phyloP scores from a whole-genome alignment of 2,888 invertebrate species.

The Catocala nupta region DNA sequence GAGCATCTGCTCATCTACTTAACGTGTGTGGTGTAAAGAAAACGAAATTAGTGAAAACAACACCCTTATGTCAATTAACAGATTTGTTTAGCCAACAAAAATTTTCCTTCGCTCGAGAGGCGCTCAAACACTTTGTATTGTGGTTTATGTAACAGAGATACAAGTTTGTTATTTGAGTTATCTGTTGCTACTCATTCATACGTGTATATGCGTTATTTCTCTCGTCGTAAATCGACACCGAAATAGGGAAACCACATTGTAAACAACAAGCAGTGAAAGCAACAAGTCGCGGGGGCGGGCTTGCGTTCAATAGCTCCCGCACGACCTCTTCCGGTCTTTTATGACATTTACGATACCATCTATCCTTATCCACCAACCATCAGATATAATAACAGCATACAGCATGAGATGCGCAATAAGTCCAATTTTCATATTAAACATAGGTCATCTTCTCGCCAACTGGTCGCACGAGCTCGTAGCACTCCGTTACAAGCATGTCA shows the following conservation, averaged over 20 bases:
- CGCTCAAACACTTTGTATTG: constrained; percentile 49
- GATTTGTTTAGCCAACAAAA: constrained; percentile 42
- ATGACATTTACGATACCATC: constrained; percentile 62
- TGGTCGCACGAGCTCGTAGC: constrained; percentile 18
- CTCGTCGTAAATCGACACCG: constrained; percentile 58
- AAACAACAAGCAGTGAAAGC: constrained; percentile 69
- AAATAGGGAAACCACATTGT: constrained; percentile 66
- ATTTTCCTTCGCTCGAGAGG: constrained; percentile 41
- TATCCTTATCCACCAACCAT: constrained; percentile 56
- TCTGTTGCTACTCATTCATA: constrained; percentile 57
- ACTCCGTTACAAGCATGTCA: constrained; percentile 35
- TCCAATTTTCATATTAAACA: constrained; percentile 36
- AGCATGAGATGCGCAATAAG: constrained; percentile 46
- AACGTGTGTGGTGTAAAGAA: constrained; percentile 39
- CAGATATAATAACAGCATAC: constrained; percentile 44
- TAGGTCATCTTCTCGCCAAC: constrained; percentile 30
- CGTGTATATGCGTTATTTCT: constrained; percentile 52
- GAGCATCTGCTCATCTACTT: constrained; percentile 35
- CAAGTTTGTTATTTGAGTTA: constrained; percentile 48
- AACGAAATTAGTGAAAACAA: constrained; percentile 43
- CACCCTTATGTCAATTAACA: constrained; percentile 44
- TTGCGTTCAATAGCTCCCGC: constrained; percentile 50
- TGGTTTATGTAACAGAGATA: constrained; percentile 38
- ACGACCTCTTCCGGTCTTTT: constrained; percentile 69
- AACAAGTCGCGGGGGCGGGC: constrained; percentile 74